Conservation (phyloP, 2,797 vertebrate species). For the Sarcophilus harrisii region DNA sequence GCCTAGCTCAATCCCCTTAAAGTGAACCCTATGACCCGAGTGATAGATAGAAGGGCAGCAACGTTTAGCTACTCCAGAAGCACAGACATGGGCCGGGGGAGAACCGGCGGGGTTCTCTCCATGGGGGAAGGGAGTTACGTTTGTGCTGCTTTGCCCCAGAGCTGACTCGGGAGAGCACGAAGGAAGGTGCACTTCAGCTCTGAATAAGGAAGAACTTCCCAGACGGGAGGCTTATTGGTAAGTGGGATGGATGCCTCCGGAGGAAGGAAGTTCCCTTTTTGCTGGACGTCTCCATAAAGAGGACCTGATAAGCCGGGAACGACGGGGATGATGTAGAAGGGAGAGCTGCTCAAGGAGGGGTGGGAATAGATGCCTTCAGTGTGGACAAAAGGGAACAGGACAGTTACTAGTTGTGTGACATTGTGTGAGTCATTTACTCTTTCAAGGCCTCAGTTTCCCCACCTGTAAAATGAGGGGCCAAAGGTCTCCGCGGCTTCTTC, state of each 20-base stretch:
- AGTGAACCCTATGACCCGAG: not conserved
- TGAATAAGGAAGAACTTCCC: not conserved
- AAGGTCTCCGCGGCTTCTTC: not conserved
- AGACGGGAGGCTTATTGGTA: not conserved
- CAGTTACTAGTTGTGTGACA: not conserved
- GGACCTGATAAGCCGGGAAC: not conserved
- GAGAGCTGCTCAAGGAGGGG: not conserved
- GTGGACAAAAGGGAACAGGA: not conserved
- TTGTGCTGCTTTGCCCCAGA: not conserved
- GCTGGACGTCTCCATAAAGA: not conserved
- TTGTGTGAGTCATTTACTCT: not conserved
- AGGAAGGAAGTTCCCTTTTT: not conserved
- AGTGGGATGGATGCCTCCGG: not conserved
- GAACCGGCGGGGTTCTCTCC: not conserved
- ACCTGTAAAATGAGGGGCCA: not conserved
- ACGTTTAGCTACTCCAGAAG: not conserved
- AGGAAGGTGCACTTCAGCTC: no score
- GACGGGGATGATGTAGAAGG: not conserved
- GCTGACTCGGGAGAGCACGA: not conserved
- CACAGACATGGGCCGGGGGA: not conserved
- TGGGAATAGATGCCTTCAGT: not conserved
- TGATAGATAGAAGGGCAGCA: not conserved
- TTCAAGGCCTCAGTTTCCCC: not conserved
- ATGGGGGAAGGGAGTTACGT: not conserved
- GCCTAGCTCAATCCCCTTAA: not conserved